These are phyloP conservation scores for Pionites leucogaster DNA, from an alignment of 2,113 vertebrate genomes.

Conservation along the genomic window DNA sequence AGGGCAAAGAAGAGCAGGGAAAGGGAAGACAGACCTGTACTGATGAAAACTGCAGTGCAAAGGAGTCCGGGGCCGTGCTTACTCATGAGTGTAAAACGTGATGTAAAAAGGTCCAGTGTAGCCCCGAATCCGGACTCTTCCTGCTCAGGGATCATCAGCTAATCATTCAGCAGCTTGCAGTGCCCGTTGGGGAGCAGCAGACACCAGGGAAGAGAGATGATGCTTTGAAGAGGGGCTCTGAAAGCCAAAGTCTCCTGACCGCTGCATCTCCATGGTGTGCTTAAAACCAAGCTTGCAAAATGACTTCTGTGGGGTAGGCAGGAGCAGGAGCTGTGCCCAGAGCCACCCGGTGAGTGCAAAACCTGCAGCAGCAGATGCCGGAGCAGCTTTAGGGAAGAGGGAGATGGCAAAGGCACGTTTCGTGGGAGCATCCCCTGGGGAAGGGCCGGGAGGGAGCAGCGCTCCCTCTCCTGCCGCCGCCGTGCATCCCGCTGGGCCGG, in stretches of 20 bases:
- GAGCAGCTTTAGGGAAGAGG: neutral
- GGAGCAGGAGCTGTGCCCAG: neutral
- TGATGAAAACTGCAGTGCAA: neutral
- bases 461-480: neutral
- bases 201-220: neutral
- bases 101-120: neutral
- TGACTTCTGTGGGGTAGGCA: neutral
- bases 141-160: neutral
- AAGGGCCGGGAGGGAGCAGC: neutral
- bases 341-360: rapidly evolving
- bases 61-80: neutral
- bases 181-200: neutral
- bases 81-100: neutral
- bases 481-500: neutral
- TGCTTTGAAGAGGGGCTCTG: neutral
- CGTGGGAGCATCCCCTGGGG: neutral
- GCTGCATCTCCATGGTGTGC: neutral
- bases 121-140: neutral
- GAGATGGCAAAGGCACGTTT: neutral
- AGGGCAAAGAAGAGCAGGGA: neutral
- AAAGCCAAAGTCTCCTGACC: neutral
- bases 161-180: neutral
- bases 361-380: neutral
- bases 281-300: neutral
- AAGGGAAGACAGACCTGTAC: neutral